Base-by-base conservation (phyloP, 2,113 vertebrate species). In the Albula glossodonta region DNA sequence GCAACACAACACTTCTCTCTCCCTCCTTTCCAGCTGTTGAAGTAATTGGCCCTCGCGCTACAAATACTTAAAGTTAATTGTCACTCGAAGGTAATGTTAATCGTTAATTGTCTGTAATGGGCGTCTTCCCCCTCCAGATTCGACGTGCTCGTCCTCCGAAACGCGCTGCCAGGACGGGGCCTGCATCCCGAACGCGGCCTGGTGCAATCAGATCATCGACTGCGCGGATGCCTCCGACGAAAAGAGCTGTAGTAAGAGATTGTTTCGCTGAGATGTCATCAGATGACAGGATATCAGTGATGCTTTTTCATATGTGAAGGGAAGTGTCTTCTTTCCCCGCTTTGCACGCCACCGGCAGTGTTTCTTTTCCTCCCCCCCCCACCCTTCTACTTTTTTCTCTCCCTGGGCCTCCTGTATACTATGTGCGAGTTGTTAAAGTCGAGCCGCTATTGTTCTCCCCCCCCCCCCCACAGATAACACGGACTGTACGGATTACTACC, bases 161-260 rank as follows among this genome's bases (percentile, higher is more conserved):
- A 96, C 94, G 84, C 95, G 52, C 81, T 97, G 97, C 81, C 92
- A 94, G 63, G 96, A 97, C 70, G 96, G 97, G 15, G 83, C 51
- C 15, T 97, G 97, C 84, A 83, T 97, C 48, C 93, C 94, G 41
- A 95, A 93, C 91, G 94, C 96, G 1, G 95, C 96, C 4, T 94
- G 41, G 56, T 97, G 97, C 92, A 97, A 97, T 93, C 97, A 97
- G 92, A 93, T 96, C 90, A 92, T 96, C 19, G 96, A 97, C 80
- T 97, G 97, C 84, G 92, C 94, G 78, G 96, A 97, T 86, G 96
- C 96, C 86, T 96, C 96, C 0, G 97, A 97, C 86, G 97, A 97
- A 87, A 97, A 96, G 91, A 95, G 87, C 87, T 97, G 97, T 90
- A 95, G 97, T 97, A 93, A 96, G 97, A 88, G 82, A 77, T 89